phyloP scores from a whole-genome alignment of 2,113 vertebrate genomes.

The Litocranius walleri region DNA sequence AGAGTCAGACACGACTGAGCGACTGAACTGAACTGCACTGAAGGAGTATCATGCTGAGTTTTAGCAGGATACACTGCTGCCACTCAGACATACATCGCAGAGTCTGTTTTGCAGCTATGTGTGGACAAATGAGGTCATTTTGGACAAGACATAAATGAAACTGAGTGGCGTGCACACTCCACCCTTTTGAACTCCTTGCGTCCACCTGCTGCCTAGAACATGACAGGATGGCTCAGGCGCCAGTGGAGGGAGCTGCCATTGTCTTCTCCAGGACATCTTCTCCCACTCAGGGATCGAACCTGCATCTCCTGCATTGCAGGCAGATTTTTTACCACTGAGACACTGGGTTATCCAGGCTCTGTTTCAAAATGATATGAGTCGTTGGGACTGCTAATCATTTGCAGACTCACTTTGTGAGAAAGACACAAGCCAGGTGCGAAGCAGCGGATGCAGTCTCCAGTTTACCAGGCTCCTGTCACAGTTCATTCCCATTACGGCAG shows the following conservation, averaged over 20 bases:
- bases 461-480: constrained; percentile 69
- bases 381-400: constrained; percentile 72
- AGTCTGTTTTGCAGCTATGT: neutral
- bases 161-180: neutral
- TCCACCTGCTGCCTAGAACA: neutral
- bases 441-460: constrained; percentile 68
- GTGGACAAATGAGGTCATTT: neutral
- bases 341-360: constrained; percentile 33
- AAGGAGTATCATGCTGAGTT: neutral
- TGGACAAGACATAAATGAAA: neutral
- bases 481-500: constrained; percentile 72
- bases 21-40: no score
- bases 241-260: neutral
- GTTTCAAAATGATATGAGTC: constrained; percentile 52
- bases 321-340: neutral
- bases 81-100: neutral
- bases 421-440: constrained; percentile 65
- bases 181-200: neutral
- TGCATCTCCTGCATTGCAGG: neutral
- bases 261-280: neutral
- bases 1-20: no score
- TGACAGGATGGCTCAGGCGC: neutral
- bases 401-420: neutral
- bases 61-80: neutral
- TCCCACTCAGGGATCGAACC: neutral